Base-by-base conservation (phyloP, 2,113 vertebrate genomes). In the Leucosticte australis region DNA sequence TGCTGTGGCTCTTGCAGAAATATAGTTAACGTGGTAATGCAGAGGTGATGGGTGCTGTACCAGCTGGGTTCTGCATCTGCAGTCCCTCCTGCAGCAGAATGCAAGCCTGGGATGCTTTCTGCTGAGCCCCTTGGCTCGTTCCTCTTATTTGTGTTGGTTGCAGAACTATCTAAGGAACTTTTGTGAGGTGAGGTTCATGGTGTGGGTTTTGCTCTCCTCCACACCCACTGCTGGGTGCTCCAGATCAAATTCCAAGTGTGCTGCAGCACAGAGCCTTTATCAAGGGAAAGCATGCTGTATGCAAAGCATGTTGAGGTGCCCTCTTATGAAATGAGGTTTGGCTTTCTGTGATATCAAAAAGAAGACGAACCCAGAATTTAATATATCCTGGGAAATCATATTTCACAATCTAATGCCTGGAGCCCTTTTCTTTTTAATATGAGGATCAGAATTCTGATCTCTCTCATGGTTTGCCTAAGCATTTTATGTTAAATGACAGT, bases 331-430 rank as follows among this genome's bases (percentile, higher is more conserved):
- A 91, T 74, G 85, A 94, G 68, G 75, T 96, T 96, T 96, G 75
- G 77, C 88, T 93, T 95, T 93, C 87, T 83, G 62, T 77, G 82
- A 83, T 96, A 97, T 94, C 90, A 94, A 96, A 96, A 96, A 89
- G 85, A 96, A 85, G 39, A 90, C 91, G 93, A 94, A 93, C 77
- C 71, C 83, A 89, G 82, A 95, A 92, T 92, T 91, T 94, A 97
- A 95, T 97, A 94, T 93, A 95, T 93, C 82, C 90, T 95, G 93
- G 64, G 90, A 97, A 97, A 97, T 94, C 87, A 16, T 94, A 86
- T 95, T 96, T 95, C 94, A 94, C 64, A 94, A 92, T 96, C 88
- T 95, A 95, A 88, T 50, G 87, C 92, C 91, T 91, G 62, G 33
- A 91, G 95, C 90, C 59, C 30, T 96, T 95, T 94, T 89, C 52